phyloP scores from a whole-genome alignment of 1,140 invertebrate genomes.

The Euura saliciscinereae region DNA sequence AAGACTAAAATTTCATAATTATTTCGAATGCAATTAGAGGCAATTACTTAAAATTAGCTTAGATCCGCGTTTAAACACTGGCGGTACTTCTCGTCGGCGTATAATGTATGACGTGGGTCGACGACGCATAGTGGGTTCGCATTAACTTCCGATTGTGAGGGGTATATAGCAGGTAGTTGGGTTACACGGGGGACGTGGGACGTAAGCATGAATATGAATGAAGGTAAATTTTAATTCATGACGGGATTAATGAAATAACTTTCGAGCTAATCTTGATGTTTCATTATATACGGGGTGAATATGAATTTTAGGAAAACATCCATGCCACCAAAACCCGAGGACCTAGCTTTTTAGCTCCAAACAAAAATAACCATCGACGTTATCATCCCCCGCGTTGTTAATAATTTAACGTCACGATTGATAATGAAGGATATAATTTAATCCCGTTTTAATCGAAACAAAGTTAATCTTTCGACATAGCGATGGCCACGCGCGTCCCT shows the following conservation, averaged over 20 bases:
- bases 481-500: too few relatives aligned
- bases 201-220: slow-evolving; percentile 1
- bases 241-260: slow-evolving; percentile 5
- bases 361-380: too few relatives aligned
- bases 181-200: neutral
- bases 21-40: slow-evolving; percentile 17
- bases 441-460: too few relatives aligned
- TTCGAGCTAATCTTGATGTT: slow-evolving; percentile 1
- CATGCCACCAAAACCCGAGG: neutral
- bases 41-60: slow-evolving; percentile 18
- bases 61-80: slow-evolving; percentile 11
- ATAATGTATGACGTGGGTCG: slow-evolving; percentile 1
- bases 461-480: too few relatives aligned
- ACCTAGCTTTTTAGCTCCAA: too few relatives aligned
- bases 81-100: neutral
- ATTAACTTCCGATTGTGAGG: neutral
- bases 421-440: too few relatives aligned
- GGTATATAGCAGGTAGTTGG: too few relatives aligned
- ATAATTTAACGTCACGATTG: too few relatives aligned
- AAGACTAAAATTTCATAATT: slow-evolving; percentile 13
- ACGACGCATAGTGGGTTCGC: neutral
- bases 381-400: too few relatives aligned
- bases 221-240: neutral
- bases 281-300: neutral
- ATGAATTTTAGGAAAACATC: neutral